A percentile compares a stretch with the other conserved stretches of the same genome.
Conservation (phyloP, 2,888 invertebrate genomes). For the Cantharis rustica region DNA sequence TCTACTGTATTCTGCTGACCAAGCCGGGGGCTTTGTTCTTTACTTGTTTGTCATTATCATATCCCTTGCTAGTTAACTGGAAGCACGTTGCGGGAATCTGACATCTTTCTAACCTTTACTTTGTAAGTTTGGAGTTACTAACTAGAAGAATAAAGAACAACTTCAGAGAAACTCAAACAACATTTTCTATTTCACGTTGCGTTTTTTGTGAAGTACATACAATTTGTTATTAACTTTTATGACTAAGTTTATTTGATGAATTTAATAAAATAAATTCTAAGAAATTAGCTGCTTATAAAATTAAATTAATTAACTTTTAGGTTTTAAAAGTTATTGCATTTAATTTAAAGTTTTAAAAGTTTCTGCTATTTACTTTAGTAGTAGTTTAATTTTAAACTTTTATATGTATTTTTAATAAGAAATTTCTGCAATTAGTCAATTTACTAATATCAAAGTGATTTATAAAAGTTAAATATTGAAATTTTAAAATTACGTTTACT, state of each 20-base stretch:
- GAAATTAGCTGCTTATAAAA: neutral
- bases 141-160: neutral
- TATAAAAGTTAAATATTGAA: no score
- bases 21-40: constrained; percentile 21
- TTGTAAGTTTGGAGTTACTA: neutral
- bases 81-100: constrained; percentile 4
- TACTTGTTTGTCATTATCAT: constrained; percentile 22
- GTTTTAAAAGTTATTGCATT: neutral
- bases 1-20: constrained; percentile 19
- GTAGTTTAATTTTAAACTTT: neutral
- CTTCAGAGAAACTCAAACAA: neutral
- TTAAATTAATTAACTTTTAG: neutral
- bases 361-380: neutral
- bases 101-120: constrained; percentile 1
- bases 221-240: neutral
- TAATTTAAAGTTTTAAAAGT: neutral
- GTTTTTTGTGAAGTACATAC: neutral
- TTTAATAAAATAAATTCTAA: neutral
- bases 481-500: no score
- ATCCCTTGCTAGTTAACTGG: constrained; percentile 15
- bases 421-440: no score
- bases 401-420: no score
- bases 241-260: neutral
- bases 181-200: neutral
- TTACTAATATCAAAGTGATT: no score